Evolutionary conservation across 2,113 vertebrate species (phyloP), one percentile per base, ranked within the genome.

Genomic region (Anhinga anhinga): DNA sequence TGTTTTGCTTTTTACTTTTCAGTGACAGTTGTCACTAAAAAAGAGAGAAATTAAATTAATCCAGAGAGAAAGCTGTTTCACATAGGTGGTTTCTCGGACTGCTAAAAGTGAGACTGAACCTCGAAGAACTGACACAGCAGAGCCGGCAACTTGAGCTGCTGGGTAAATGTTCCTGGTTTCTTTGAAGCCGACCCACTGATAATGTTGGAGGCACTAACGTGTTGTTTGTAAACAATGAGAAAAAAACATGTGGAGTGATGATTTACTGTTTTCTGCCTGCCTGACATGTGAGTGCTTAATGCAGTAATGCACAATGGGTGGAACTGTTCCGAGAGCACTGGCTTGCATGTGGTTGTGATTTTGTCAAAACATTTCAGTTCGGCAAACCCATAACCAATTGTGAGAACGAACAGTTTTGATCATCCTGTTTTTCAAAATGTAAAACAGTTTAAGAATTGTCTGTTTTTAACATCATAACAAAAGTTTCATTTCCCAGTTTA

Each of bases 361-460:
- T 78, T 95, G 96, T 96, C 94, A 96, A 95, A 96, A 94, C 96
- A 95, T 89, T 97, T 97, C 95, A 93, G 80, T 36, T 88, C 83
- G 78, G 59, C 67, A 63, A 91, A 89, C 47, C 83, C 65, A 0
- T 25, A 94, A 62, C 77, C 42, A 86, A 71, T 93, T 89, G 94
- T 71, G 91, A 56, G 91, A 83, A 86, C 20, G 93, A 93, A 92
- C 80, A 95, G 97, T 97, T 97, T 95, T 95, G 92, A 95, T 93
- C 80, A 86, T 79, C 86, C 91, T 84, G 56, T 78, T 92, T 86
- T 92, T 92, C 88, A 90, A 80, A 84, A 92, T 93, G 92, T 88
- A 78, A 88, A 96, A 83, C 90, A 95, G 80, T 86, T 95, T 59
- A 91, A 78, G 95, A 61, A 86, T 95, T 94, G 69, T 78, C 95